Percentiles rank a stretch among this genome's conserved stretches.
These are phyloP conservation scores for Pycnomerus fuliginosus DNA, from an alignment of 2,888 invertebrate species.

Conservation along the genomic window DNA sequence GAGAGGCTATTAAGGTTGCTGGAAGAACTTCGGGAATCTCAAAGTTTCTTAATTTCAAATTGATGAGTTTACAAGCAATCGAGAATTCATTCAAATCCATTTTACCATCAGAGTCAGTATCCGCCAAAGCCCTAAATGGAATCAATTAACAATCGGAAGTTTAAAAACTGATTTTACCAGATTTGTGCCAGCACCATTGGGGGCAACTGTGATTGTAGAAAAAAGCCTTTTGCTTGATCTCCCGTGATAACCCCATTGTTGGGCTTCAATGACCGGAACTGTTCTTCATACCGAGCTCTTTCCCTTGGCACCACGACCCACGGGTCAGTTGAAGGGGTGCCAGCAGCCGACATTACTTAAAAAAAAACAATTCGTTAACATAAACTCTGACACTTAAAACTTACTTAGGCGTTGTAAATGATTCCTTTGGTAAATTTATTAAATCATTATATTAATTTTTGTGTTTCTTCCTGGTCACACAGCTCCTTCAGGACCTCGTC, in stretches of 20 bases:
- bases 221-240: conserved; percentile 89
- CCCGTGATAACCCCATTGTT: conserved; percentile 86
- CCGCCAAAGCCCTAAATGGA: conserved; percentile 83
- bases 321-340: conserved; percentile 63
- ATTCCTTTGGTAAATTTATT: too few relatives aligned
- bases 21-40: conserved; percentile 89
- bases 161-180: conserved; percentile 63
- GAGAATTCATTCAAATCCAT: conserved; percentile 96
- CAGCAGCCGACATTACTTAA: conserved; percentile 52
- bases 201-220: conserved; percentile 87
- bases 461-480: too few relatives aligned
- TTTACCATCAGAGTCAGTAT: conserved; percentile 95
- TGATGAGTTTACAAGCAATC: conserved; percentile 94
- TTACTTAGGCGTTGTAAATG: too few relatives aligned
- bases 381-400: too few relatives aligned
- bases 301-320: conserved; percentile 89
- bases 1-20: conserved; percentile 67
- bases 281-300: conserved; percentile 83
- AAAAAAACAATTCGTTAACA: too few relatives aligned
- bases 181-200: conserved; percentile 89
- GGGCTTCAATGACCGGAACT: conserved; percentile 87
- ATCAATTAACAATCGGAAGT: not conserved
- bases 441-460: too few relatives aligned
- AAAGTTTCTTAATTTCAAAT: conserved; percentile 86
- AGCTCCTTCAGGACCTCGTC: conserved; percentile 20